Base-by-base conservation (phyloP, 2,888 invertebrate genomes). In the Hoplodrina blanda region DNA sequence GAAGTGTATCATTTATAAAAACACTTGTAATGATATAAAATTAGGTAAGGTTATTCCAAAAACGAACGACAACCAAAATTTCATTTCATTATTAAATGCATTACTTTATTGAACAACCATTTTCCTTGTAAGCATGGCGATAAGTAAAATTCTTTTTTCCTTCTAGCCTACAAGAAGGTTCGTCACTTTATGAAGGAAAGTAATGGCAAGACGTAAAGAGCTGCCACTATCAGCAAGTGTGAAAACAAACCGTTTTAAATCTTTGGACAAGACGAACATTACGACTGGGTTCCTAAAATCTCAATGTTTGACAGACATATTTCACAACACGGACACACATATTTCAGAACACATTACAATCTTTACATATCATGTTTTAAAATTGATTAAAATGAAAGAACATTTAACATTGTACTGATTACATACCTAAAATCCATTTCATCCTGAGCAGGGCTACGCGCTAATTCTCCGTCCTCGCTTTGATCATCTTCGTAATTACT, bases 401-500 rank as follows among this genome's bases (percentile, higher is more conserved):
- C 20, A 19, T 44, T 33, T 0, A 8, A 57, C 46, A 25, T 20
- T 54, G 11, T 20, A 2, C 46, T 33, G 19, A 37, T 37, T 20
- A 80, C 84, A 75, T 91, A 96, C 94, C 95, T 96, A 84, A 96
- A 95, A 93, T 95, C 96, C 93, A 95, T 96, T 92, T 97, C 96
- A 90, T 97, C 96, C 89, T 96, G 92, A 82, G 96, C 92, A 84
- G 98, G 98, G 91, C 98, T 98, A 89, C 97, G 97, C 85, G 97
- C 97, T 91, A 98, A 96, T 96, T 98, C 98, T 82, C 98, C 98
- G 94, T 98, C 98, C 95, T 98, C 98, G 92, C 98, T 98, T 95
- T 97, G 97, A 89, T 97, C 97, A 90, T 97, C 98, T 74, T 96
- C 96, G 91, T 96, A 96, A 92, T 96, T 96, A 91, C 95, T 96